Conservation (phyloP, 2,888 invertebrate species). For the Spodoptera picta region DNA sequence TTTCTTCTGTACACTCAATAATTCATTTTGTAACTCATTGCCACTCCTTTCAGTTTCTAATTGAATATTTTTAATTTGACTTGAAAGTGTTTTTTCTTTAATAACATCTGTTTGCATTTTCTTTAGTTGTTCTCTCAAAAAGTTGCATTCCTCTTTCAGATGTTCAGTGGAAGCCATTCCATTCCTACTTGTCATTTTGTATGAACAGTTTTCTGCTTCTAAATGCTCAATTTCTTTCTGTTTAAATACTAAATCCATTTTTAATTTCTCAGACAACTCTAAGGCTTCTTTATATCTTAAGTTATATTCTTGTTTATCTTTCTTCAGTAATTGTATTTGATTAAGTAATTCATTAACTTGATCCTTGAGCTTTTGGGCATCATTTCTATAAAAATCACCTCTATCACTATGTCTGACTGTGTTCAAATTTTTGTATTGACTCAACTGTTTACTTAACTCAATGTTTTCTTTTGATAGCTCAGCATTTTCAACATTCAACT, state of each 20-base stretch:
- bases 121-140: slow-evolving; percentile 82
- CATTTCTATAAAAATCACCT: slow-evolving; percentile 67
- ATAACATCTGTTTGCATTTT: slow-evolving; percentile 83
- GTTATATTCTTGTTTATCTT: slow-evolving; percentile 82
- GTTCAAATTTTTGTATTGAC: slow-evolving; percentile 73
- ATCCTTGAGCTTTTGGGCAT: slow-evolving; percentile 71
- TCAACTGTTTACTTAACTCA: slow-evolving; percentile 75
- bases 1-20: slow-evolving; percentile 90
- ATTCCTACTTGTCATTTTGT: slow-evolving; percentile 81
- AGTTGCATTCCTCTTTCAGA: slow-evolving; percentile 81
- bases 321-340: slow-evolving; percentile 74
- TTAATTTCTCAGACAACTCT: slow-evolving; percentile 78
- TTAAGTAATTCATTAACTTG: slow-evolving; percentile 73
- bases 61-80: slow-evolving; percentile 91
- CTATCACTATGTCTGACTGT: slow-evolving; percentile 65
- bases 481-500: slow-evolving; percentile 82
- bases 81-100: slow-evolving; percentile 83
- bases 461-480: slow-evolving; percentile 84
- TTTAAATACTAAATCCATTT: slow-evolving; percentile 79
- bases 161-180: slow-evolving; percentile 82
- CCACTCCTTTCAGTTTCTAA: slow-evolving; percentile 93
- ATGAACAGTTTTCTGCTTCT: slow-evolving; percentile 83
- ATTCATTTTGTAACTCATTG: slow-evolving; percentile 91
- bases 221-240: slow-evolving; percentile 81
- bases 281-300: slow-evolving; percentile 76